phyloP scores from a whole-genome alignment of 2,797 vertebrate genomes.

The Ibycter americanus region DNA sequence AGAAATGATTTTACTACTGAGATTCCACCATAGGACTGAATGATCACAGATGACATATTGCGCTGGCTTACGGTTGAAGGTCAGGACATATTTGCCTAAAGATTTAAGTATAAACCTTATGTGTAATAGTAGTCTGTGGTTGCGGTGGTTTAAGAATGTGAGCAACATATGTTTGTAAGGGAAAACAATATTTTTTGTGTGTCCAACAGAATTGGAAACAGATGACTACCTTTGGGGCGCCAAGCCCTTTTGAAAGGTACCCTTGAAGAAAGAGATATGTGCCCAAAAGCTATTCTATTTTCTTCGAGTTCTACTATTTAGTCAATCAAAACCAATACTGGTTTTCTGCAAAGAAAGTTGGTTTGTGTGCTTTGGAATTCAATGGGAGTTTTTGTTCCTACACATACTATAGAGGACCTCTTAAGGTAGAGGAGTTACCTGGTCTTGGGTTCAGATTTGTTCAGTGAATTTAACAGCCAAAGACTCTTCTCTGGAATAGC shows the following conservation, averaged over 20 bases:
- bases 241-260: neutral
- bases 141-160: neutral
- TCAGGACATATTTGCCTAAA: neutral
- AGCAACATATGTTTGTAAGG: neutral
- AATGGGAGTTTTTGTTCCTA: neutral
- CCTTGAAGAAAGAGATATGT: neutral
- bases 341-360: neutral
- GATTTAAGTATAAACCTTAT: neutral
- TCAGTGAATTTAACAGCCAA: neutral
- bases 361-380: neutral
- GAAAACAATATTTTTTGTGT: neutral
- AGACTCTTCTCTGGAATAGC: neutral
- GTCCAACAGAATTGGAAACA: neutral
- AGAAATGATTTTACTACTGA: neutral
- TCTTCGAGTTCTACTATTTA: neutral
- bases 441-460: neutral
- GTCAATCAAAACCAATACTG: neutral
- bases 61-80: neutral
- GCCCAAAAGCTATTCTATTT: neutral
- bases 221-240: neutral
- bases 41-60: neutral
- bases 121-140: accelerated
- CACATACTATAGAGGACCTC: accelerated
- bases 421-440: neutral
- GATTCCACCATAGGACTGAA: neutral